Evolutionary conservation across 2,888 invertebrate species (phyloP).

Genomic region (Orchesella flavescens): DNA sequence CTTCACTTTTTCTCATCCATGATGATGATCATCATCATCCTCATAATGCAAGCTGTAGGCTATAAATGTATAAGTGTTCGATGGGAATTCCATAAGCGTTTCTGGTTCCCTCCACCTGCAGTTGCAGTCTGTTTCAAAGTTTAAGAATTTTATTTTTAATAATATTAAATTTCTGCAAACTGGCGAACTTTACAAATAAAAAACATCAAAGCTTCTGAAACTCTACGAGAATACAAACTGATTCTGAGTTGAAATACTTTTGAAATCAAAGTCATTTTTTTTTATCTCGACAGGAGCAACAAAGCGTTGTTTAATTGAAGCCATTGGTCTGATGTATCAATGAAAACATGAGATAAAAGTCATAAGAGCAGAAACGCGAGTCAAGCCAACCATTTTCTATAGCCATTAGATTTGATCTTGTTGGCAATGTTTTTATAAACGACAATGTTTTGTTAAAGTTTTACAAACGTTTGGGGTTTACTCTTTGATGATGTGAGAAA

Average conservation of each 20-base stretch:
- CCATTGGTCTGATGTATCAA: conserved; percentile 36
- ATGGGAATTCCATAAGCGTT: too few species aligned
- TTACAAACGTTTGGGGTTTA: not conserved
- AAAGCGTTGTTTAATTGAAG: conserved; percentile 43
- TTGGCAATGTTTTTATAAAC: not conserved
- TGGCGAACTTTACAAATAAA: too few species aligned
- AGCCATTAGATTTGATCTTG: not conserved
- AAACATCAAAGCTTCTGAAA: too few species aligned
- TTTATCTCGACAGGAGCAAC: conserved; percentile 26
- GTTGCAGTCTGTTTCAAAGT: too few species aligned
- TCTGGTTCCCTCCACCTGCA: too few species aligned
- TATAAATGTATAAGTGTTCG: too few species aligned
- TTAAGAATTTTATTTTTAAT: too few species aligned
- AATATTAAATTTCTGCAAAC: too few species aligned
- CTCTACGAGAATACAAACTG: too few species aligned
- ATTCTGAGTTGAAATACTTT: too few species aligned
- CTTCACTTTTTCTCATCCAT: conserved; percentile 2
- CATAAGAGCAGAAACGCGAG: not conserved
- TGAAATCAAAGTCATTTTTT: too few species aligned
- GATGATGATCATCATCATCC: not conserved
- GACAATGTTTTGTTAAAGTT: not conserved
- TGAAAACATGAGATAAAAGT: conserved; percentile 28
- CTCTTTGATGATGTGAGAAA: conserved; percentile 26
- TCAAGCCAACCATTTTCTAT: not conserved
- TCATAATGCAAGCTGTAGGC: not conserved